Conservation (phyloP, 1,140 invertebrate genomes). For the Eurytemora carolleeae region DNA sequence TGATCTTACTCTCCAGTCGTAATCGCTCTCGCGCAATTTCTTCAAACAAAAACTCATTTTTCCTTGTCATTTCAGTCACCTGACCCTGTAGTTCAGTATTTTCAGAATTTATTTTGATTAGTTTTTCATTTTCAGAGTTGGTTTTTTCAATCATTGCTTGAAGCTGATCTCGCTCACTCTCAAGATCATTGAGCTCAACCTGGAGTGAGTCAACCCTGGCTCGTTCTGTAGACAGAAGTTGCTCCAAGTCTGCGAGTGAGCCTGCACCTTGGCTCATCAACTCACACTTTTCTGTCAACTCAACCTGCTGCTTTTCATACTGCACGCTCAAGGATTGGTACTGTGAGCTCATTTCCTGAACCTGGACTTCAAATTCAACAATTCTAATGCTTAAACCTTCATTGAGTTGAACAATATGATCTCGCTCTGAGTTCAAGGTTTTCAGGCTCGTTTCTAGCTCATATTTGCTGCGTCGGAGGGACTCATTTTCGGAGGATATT, state of each 20-base stretch:
- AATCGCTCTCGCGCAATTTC: background rate
- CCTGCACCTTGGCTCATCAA: background rate
- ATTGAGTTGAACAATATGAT: conserved; percentile 4
- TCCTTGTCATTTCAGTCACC: background rate
- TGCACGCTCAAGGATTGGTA: conserved; percentile 1
- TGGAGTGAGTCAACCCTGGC: conserved; percentile 7
- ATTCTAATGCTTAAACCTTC: conserved; percentile 3
- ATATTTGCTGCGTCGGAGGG: background rate
- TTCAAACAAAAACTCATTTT: background rate
- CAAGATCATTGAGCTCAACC: conserved; percentile 1
- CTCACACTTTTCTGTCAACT: background rate
- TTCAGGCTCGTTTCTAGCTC: conserved; percentile 6
- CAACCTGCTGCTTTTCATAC: background rate
- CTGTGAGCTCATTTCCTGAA: conserved; percentile 1
- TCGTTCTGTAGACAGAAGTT: conserved; percentile 6
- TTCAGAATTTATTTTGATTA: no score
- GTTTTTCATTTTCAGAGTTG: background rate
- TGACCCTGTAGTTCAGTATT: no score
- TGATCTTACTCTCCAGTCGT: background rate
- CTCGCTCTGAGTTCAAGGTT: background rate
- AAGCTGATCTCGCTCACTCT: conserved; percentile 5
- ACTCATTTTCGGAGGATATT: conserved; percentile 1
- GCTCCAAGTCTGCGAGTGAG: background rate
- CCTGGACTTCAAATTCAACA: conserved; percentile 9
- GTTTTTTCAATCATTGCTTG: background rate